Evolutionary conservation across 2,797 vertebrate species (phyloP).

Genomic region (Catamblyrhynchus diadema): DNA sequence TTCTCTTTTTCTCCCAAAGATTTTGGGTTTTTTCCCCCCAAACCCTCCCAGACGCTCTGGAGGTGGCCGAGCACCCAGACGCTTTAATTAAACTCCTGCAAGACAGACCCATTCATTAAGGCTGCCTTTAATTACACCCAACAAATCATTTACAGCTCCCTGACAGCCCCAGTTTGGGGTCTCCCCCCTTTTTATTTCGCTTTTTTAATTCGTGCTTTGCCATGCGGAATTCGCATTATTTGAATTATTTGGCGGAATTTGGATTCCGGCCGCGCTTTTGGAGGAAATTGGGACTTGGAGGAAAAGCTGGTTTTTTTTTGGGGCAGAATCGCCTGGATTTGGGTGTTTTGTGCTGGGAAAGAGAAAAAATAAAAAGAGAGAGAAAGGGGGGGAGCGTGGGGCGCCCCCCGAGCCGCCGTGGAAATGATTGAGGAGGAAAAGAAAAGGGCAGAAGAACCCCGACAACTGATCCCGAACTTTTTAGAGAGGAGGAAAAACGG

Average conservation of each 20-base stretch:
- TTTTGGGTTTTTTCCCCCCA: background rate
- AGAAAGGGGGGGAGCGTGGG: background rate
- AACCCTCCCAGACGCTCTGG: background rate
- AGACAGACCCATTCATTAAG: conserved; percentile 11
- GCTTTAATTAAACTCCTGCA: conserved; percentile 36
- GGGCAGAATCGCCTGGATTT: background rate
- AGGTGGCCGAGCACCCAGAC: background rate
- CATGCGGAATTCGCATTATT: background rate
- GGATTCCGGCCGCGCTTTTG: background rate
- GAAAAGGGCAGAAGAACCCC: conserved; percentile 17
- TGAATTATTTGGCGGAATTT: background rate
- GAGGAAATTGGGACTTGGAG: background rate
- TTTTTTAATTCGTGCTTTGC: background rate
- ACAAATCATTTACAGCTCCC: conserved; percentile 31
- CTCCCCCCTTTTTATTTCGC: no score
- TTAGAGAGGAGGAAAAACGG: conserved; percentile 48
- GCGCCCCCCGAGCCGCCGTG: conserved; percentile 14
- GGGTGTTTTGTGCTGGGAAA: background rate
- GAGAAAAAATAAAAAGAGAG: background rate
- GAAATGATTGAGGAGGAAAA: conserved; percentile 44
- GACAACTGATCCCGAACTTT: conserved; percentile 35
- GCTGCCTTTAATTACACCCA: conserved; percentile 20
- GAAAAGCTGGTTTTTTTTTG: background rate
- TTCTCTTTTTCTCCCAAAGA: background rate
- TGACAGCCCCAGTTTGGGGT: background rate